Evolutionary conservation across 1,140 invertebrate species (phyloP), one percentile per base, ranked within the genome.

Genomic region (Homalodisca vitripennis): DNA sequence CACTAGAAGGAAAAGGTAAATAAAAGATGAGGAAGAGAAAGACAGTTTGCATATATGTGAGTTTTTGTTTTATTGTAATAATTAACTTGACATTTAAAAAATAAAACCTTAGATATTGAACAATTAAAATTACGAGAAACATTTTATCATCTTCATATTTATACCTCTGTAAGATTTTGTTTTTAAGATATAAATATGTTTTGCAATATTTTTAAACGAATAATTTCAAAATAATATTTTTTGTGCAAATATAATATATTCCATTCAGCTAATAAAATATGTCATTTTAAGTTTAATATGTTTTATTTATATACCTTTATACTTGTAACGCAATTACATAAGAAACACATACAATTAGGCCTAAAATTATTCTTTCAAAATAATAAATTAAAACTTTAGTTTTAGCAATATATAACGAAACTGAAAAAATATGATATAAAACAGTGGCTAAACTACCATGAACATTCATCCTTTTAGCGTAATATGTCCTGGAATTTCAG

Each of bases 11-110:
- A 67, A 46, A 22, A 20, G 65, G 41, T 14, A 22, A 34, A 46
- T 13, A 67, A 29, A 46, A 27, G 46, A 67, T n/a, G 27, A 67
- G 65, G 3, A 17, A 67, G 26, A 51, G 41, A 47, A 34, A 12
- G 29, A 67, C 34, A 67, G 26, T 41, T 29, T 30, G 27, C 29
- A 67, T 48, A 67, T 51, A 29, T 46, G 65, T n/a, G 46, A 26
- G n/a, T 67, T 67, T 46, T 66, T 46, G 30, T 63, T 20, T 31
- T 63, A 27, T 63, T 63, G 60, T 63, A 27, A 20, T 10, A 27
- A 27, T 20, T 63, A 63, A 22, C 30, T 24, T 63, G 20, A 20
- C 20, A 27, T 63, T 31, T 63, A 27, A 20, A 31, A 29, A 63
- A 27, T 27, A 63, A 27, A 17, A 27, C 30, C 22, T 63, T 3